phyloP scores from a whole-genome alignment of 2,888 invertebrate genomes.

The Seira musarum region DNA sequence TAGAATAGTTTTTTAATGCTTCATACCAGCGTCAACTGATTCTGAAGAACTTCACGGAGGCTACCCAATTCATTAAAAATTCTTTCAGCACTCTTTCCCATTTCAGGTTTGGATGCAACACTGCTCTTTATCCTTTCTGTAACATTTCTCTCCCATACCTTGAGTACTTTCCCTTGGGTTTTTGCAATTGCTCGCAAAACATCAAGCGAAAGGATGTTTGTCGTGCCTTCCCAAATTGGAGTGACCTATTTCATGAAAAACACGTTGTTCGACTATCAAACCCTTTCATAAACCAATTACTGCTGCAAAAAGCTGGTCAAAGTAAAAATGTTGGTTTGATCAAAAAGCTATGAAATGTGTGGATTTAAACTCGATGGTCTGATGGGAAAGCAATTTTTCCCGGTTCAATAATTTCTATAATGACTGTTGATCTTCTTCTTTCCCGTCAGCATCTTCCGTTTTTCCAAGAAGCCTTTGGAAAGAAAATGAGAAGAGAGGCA shows the following conservation, averaged over 20 bases:
- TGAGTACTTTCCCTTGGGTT: slow-evolving; percentile 72
- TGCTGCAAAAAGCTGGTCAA: too few species aligned
- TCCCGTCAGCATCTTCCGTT: slow-evolving; percentile 71
- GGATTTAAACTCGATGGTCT: too few species aligned
- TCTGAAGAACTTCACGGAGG: slow-evolving; percentile 37
- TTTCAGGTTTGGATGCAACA: slow-evolving; percentile 29
- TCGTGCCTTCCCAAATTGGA: slow-evolving; percentile 78
- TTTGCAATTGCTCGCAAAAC: slow-evolving; percentile 74
- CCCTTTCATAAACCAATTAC: too few species aligned
- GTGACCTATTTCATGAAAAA: too few species aligned
- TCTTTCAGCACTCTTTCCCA: slow-evolving; percentile 12
- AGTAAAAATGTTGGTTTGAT: too few species aligned
- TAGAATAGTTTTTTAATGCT: too few species aligned
- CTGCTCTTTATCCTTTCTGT: slow-evolving; percentile 65
- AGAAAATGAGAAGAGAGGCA: too few species aligned
- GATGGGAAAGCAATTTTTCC: too few species aligned
- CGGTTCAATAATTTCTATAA: too few species aligned
- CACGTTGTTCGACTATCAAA: too few species aligned
- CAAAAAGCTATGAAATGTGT: too few species aligned
- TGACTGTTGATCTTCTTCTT: slow-evolving; percentile 71
- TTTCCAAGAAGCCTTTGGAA: slow-evolving; percentile 72
- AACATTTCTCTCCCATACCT: slow-evolving; percentile 71
- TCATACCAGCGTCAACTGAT: slow-evolving; percentile 46
- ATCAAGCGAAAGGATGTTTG: slow-evolving; percentile 76
- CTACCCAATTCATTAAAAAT: slow-evolving; percentile 23